Conservation (phyloP, 2,888 invertebrate species). For the Lordiphosa andalusiaca region DNA sequence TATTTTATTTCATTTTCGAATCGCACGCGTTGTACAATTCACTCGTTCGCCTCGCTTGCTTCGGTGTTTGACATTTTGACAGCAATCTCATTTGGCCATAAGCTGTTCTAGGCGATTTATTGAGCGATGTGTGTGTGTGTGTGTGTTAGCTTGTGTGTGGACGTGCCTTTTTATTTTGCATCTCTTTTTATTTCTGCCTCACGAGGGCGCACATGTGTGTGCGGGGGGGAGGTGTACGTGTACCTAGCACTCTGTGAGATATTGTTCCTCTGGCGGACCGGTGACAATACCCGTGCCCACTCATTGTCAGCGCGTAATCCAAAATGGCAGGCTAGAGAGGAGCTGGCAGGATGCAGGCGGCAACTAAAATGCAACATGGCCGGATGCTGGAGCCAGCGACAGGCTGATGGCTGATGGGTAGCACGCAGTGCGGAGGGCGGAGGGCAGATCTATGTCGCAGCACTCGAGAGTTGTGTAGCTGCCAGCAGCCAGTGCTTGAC, state of each 20-base stretch:
- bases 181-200: not conserved
- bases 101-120: constrained; percentile 14
- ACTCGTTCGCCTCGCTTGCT: not conserved
- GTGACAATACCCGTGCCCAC: constrained; percentile 9
- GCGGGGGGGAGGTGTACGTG: not conserved
- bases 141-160: constrained; percentile 2
- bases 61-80: constrained; percentile 14
- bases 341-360: not conserved
- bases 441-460: constrained; percentile 11
- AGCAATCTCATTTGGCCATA: constrained; percentile 15
- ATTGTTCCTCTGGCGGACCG: constrained; percentile 5
- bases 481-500: constrained; percentile 6
- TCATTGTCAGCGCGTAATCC: constrained; percentile 14
- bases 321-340: constrained; percentile 1
- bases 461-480: constrained; percentile 5
- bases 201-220: not conserved
- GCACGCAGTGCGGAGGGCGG: not conserved
- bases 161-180: constrained; percentile 9
- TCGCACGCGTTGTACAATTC: too few species aligned
- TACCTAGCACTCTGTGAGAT: constrained; percentile 9
- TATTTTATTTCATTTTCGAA: too few species aligned
- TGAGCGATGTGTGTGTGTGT: constrained; percentile 6
- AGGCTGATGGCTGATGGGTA: not conserved
- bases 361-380: constrained; percentile 11
- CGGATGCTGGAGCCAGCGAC: constrained; percentile 2